A percentile compares a stretch with the other conserved stretches of the same genome.
Conservation (phyloP, 2,888 invertebrate species). For the Desoria tigrina region DNA sequence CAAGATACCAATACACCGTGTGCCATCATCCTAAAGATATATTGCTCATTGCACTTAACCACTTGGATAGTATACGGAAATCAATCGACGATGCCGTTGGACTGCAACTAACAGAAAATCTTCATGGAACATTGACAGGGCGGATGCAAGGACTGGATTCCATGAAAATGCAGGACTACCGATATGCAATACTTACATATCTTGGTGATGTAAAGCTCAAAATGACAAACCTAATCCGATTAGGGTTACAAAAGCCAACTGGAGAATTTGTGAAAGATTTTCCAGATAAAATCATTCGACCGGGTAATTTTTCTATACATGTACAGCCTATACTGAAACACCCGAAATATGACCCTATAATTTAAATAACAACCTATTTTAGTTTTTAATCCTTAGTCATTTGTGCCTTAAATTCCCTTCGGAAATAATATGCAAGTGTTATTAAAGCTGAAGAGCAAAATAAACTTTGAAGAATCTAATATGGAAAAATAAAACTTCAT, state of each 20-base stretch:
- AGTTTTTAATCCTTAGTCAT: too few relatives aligned
- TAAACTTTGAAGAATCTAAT: too few relatives aligned
- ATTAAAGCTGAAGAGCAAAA: too few relatives aligned
- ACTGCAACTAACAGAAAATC: conserved; percentile 42
- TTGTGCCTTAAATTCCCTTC: too few relatives aligned
- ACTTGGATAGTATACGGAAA: conserved; percentile 60
- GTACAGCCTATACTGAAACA: too few relatives aligned
- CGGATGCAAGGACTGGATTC: conserved; percentile 37
- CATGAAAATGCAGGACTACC: conserved; percentile 46
- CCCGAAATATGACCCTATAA: too few relatives aligned
- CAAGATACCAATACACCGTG: conserved; percentile 60
- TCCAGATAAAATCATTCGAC: conserved; percentile 11
- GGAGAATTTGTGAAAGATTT: conserved; percentile 49
- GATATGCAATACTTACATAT: conserved; percentile 45
- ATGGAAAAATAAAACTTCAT: too few relatives aligned
- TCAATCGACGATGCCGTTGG: conserved; percentile 44
- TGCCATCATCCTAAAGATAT: conserved; percentile 57
- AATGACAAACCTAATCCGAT: conserved; percentile 52
- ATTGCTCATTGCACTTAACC: conserved; percentile 63
- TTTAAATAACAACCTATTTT: too few relatives aligned
- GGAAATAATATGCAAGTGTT: too few relatives aligned
- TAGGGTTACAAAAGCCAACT: conserved; percentile 45
- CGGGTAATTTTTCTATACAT: too few relatives aligned
- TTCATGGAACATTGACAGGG: conserved; percentile 46
- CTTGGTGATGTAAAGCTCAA: conserved; percentile 48